Evolutionary conservation across 2,888 invertebrate species (phyloP).

Genomic region (Argynnis bischoffii): DNA sequence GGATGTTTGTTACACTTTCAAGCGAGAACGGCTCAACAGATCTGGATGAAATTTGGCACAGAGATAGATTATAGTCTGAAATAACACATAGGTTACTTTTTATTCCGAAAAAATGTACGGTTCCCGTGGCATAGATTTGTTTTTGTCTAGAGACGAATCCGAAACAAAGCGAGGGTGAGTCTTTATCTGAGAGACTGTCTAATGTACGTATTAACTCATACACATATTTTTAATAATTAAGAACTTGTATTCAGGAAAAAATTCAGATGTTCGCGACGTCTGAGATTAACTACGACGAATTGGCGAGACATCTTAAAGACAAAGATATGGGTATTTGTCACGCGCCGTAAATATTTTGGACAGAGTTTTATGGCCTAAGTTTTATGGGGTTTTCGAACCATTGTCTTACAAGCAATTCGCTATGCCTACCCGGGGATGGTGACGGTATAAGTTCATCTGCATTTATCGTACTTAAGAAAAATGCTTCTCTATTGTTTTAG

Average conservation of each 20-base stretch:
- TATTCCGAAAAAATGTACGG: too few relatives aligned
- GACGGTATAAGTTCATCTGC: slow-evolving; percentile 43
- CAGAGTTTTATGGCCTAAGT: slow-evolving; percentile 69
- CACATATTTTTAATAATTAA: neutral
- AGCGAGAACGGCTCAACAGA: too few relatives aligned
- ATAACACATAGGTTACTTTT: too few relatives aligned
- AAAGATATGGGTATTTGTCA: slow-evolving; percentile 72
- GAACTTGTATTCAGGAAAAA: neutral
- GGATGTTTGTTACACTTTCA: too few relatives aligned
- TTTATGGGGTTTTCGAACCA: slow-evolving; percentile 77
- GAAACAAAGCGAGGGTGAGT: too few relatives aligned
- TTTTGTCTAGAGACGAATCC: too few relatives aligned
- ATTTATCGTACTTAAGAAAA: slow-evolving; percentile 42
- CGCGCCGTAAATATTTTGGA: slow-evolving; percentile 81
- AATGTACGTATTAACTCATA: neutral
- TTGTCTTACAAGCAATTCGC: slow-evolving; percentile 73
- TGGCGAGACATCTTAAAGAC: slow-evolving; percentile 69
- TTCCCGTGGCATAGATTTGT: too few relatives aligned
- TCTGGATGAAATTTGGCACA: too few relatives aligned
- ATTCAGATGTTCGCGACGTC: slow-evolving; percentile 20
- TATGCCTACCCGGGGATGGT: slow-evolving; percentile 53
- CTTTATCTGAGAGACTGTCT: too few relatives aligned
- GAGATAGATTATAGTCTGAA: too few relatives aligned
- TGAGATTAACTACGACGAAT: slow-evolving; percentile 68
- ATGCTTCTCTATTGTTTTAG: slow-evolving; percentile 38